These are phyloP conservation scores for Hyles lineata DNA, from an alignment of 2,888 invertebrate species.

Conservation along the genomic window DNA sequence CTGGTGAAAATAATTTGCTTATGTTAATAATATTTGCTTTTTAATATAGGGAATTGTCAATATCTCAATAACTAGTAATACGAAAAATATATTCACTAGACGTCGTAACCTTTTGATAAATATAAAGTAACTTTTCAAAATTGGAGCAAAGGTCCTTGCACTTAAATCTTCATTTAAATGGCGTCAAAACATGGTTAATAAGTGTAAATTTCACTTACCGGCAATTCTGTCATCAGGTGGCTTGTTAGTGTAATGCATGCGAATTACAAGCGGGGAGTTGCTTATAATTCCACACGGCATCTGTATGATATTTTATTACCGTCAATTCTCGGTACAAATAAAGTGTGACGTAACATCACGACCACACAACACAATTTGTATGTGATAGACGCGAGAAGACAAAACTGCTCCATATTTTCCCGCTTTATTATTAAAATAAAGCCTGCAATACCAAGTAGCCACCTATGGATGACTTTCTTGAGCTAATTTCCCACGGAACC, in stretches of 20 bases:
- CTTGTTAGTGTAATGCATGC: conserved; percentile 6
- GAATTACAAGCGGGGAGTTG: conserved; percentile 5
- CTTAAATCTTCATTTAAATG: background rate
- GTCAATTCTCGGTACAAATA: conserved; percentile 37
- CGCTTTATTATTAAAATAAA: conserved; percentile 18
- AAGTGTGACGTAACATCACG: conserved; percentile 31
- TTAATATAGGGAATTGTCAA: background rate
- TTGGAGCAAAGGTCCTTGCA: no score
- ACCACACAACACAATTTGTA: conserved; percentile 23
- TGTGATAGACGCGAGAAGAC: conserved; percentile 20
- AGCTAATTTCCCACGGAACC: conserved; percentile 12
- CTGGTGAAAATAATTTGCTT: background rate
- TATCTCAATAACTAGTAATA: no score
- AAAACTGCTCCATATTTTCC: conserved; percentile 17
- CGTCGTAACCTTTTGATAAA: no score
- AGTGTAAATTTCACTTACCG: background rate
- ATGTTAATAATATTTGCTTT: background rate
- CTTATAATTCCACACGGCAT: conserved; percentile 25
- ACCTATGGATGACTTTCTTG: conserved; percentile 14
- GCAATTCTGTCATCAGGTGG: conserved; percentile 1
- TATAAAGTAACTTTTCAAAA: no score
- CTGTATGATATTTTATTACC: conserved; percentile 40
- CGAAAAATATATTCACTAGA: no score
- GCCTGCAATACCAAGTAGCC: conserved; percentile 14
- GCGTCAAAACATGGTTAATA: background rate